Evolutionary conservation across 2,797 vertebrate genomes (phyloP).

Genomic region (Sparus aurata): DNA sequence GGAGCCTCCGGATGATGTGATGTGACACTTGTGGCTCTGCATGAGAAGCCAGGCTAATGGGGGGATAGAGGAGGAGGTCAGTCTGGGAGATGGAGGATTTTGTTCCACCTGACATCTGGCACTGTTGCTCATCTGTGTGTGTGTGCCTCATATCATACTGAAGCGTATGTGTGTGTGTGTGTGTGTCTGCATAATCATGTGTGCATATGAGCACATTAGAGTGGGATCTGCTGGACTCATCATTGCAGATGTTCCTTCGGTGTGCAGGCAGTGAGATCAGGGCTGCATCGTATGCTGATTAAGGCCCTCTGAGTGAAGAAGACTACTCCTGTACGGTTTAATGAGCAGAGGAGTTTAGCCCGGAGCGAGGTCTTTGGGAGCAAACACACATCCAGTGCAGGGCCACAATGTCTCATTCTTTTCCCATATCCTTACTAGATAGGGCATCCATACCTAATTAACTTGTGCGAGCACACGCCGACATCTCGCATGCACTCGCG

Average conservation of each 20-base stretch:
- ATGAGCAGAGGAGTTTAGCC: conserved; percentile 72
- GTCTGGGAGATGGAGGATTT: conserved; percentile 45
- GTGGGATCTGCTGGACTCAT: conserved; percentile 38
- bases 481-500: conserved; percentile 7
- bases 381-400: conserved; percentile 39
- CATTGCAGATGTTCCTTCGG: conserved; percentile 56
- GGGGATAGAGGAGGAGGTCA: conserved; percentile 58
- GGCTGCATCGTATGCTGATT: conserved; percentile 52
- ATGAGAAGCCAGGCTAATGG: conserved; percentile 70
- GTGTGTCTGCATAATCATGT: conserved; percentile 26
- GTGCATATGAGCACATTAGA: conserved; percentile 12
- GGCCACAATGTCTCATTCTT: conserved; percentile 34
- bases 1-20: conserved; percentile 66
- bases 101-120: conserved; percentile 64
- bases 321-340: conserved; percentile 67
- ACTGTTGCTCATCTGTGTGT: neutral
- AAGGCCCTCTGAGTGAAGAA: conserved; percentile 51
- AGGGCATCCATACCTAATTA: conserved; percentile 60
- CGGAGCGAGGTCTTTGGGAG: conserved; percentile 64
- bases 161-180: conserved; percentile 1
- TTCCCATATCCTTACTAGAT: conserved; percentile 40
- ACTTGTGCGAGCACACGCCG: conserved; percentile 32
- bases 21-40: conserved; percentile 73
- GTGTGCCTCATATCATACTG: neutral
- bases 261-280: conserved; percentile 33